Evolutionary conservation across 1,140 invertebrate genomes (phyloP).

Genomic region (Phortica variegata): DNA sequence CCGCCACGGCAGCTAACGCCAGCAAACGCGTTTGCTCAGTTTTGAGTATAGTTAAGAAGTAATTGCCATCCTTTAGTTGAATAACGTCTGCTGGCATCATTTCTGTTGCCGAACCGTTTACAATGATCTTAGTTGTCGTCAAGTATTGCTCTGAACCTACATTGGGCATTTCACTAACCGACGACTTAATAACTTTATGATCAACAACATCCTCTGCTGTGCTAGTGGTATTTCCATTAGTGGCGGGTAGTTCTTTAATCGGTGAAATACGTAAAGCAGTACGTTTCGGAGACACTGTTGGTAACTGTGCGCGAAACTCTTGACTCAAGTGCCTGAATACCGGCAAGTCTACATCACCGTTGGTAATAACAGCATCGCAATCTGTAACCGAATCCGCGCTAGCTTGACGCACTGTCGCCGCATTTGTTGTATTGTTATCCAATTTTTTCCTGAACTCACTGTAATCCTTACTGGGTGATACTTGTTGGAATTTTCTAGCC

Average conservation of each 20-base stretch:
- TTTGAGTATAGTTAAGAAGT: constrained; percentile 74
- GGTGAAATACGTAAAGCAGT: constrained; percentile 45
- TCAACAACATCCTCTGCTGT: constrained; percentile 27
- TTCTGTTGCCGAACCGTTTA: not conserved
- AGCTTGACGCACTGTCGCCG: constrained; percentile 11
- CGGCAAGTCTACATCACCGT: constrained; percentile 60
- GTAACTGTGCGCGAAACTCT: constrained; percentile 80
- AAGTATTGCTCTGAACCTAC: constrained; percentile 18
- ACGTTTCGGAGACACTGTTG: constrained; percentile 65
- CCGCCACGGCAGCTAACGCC: constrained; percentile 66
- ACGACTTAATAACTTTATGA: constrained; percentile 21
- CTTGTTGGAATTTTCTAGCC: constrained; percentile 43
- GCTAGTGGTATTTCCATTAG: not conserved
- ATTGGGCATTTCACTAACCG: not conserved
- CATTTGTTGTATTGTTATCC: constrained; percentile 53
- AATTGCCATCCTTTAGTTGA: constrained; percentile 66
- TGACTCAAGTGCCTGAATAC: constrained; percentile 78
- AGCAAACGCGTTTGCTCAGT: constrained; percentile 71
- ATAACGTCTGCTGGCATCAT: not conserved
- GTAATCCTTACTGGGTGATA: constrained; percentile 54
- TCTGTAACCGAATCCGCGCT: not conserved
- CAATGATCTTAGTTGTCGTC: constrained; percentile 15
- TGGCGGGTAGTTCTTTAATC: constrained; percentile 9
- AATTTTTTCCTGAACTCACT: constrained; percentile 58
- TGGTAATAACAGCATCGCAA: constrained; percentile 1